Conservation (phyloP, 2,113 vertebrate species). For the Centropus unirufus region DNA sequence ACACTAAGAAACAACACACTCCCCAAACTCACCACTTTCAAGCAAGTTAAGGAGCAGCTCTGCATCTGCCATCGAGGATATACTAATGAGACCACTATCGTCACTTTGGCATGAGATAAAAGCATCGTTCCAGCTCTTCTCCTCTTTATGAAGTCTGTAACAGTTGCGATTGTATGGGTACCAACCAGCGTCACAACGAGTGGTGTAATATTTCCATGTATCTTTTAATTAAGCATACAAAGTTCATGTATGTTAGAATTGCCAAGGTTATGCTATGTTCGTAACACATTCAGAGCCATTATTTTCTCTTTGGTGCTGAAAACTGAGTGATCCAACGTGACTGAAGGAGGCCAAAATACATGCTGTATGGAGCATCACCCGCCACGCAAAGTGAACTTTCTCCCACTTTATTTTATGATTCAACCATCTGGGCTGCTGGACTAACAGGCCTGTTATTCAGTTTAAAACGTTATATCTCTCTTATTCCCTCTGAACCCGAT, state of each 20-base stretch:
- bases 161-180: slow-evolving; percentile 86
- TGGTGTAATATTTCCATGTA: slow-evolving; percentile 87
- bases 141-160: slow-evolving; percentile 82
- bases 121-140: slow-evolving; percentile 84
- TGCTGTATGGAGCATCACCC: background rate
- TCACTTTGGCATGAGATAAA: slow-evolving; percentile 76
- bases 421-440: background rate
- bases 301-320: background rate
- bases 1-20: background rate
- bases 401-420: background rate
- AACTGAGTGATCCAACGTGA: background rate
- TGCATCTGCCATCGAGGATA: slow-evolving; percentile 85
- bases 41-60: slow-evolving; percentile 84
- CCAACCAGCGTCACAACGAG: slow-evolving; percentile 85
- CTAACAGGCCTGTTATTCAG: background rate
- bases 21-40: slow-evolving; percentile 79
- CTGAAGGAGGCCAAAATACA: background rate
- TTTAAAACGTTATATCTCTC: background rate
- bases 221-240: slow-evolving; percentile 72
- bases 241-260: background rate
- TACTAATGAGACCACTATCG: slow-evolving; percentile 79
- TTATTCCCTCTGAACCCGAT: background rate
- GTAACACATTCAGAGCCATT: background rate
- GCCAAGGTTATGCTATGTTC: background rate
- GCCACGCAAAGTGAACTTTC: background rate